phyloP scores from a whole-genome alignment of 64 coral and sea anemone species.

The Anthopleura sola region DNA sequence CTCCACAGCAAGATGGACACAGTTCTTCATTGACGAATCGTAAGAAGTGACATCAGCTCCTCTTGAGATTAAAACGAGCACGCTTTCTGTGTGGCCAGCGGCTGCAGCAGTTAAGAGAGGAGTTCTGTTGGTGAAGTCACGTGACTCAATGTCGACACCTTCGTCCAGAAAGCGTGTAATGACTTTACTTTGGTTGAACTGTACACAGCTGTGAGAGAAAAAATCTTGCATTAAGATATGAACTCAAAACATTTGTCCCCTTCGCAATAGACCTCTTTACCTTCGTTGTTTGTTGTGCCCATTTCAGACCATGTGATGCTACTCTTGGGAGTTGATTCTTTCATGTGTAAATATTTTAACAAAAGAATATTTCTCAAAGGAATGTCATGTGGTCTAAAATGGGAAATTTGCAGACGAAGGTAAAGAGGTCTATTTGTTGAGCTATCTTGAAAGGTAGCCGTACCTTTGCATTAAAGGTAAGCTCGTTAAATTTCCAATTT shows the following conservation, averaged over 20 bases:
- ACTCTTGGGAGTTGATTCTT: too few relatives aligned
- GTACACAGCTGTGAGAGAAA: slow-evolving; percentile 27
- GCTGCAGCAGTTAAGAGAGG: slow-evolving; percentile 68
- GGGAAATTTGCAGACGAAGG: too few relatives aligned
- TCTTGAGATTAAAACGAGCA: slow-evolving; percentile 34
- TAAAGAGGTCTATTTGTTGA: too few relatives aligned
- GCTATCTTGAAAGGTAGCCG: too few relatives aligned
- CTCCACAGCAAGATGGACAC: slow-evolving; percentile 74
- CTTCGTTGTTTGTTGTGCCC: too few relatives aligned
- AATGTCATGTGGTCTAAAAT: too few relatives aligned
- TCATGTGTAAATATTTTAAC: too few relatives aligned
- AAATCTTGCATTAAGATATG: not conserved
- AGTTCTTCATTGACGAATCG: slow-evolving; percentile 65
- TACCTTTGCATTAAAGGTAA: too few relatives aligned
- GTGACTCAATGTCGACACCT: slow-evolving; percentile 48
- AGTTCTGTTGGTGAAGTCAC: slow-evolving; percentile 52
- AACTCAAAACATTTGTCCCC: not conserved
- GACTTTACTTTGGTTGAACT: slow-evolving; percentile 38
- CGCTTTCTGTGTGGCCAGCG: slow-evolving; percentile 45
- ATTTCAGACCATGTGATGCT: too few relatives aligned
- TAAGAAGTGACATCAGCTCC: slow-evolving; percentile 50
- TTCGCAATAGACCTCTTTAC: too few relatives aligned
- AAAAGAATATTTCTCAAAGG: too few relatives aligned
- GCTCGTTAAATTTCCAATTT: too few relatives aligned
- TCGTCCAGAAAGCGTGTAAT: slow-evolving; percentile 46